Evolutionary conservation across 2,797 vertebrate species (phyloP), one percentile per base, ranked within the genome.

Genomic region (Galagoides demidoff): DNA sequence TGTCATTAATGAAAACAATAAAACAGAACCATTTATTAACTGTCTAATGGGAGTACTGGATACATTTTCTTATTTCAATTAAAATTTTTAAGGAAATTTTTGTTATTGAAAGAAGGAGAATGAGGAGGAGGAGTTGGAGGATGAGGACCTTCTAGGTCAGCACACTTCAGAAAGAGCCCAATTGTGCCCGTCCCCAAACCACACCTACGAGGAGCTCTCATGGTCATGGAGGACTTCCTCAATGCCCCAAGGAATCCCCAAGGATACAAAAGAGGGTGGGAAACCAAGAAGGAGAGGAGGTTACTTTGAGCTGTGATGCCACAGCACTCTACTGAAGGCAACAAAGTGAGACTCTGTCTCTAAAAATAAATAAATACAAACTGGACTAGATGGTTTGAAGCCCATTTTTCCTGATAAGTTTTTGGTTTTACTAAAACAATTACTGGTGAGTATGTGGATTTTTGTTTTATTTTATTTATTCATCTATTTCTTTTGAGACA

Each of bases 101-200:
- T 84, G 0, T 78, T 45, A 57, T 86, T 29, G 23, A 31, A 16
- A 34, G 7, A 9, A 77, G 1, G 39, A 64, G 29, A 11, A 39
- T 10, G 34, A 64, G 43, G 9, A 82, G 29, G 12, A 64, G 57
- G 5, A 55, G 19, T 1, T 71, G 22, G 14, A 73, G 2, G 22
- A 39, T 2, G 16, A 64, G 37, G 31, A 61, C 9, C 52, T 45
- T 37, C 25, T 14, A 52, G 19, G 1, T 74, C 9, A 70, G 31
- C 16, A 34, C 4, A 59, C 6, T 68, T 2, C 37, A 43, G 0
- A 11, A 14, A 25, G 10, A 85, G 2, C 7, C 71, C n/a, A 71
- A 16, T 3, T 19, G 10, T 29, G 20, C 29, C 6, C 1, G 0
- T 66, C 27, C 27, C 1, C 14, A 2, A 23, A 2, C 29, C 37